These are phyloP conservation scores for Dynastes maya DNA, from an alignment of 2,888 invertebrate genomes.

Conservation along the genomic window DNA sequence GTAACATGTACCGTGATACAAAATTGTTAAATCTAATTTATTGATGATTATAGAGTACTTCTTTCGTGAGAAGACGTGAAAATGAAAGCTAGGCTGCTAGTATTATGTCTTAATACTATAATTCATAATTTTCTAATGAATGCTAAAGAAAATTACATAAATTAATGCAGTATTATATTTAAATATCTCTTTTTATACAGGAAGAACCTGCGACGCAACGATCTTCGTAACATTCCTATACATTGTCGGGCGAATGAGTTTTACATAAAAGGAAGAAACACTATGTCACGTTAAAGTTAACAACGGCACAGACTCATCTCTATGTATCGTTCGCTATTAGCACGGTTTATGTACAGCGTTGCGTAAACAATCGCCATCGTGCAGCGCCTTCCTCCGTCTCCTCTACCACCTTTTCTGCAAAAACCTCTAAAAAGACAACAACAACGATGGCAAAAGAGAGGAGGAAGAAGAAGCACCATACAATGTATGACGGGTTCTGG, in stretches of 20 bases:
- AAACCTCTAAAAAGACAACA: conserved; percentile 1
- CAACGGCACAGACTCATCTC: conserved; percentile 1
- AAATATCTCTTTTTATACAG: background rate
- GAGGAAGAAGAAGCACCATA: background rate
- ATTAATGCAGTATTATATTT: background rate
- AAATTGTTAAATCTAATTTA: no score
- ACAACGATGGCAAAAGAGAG: background rate
- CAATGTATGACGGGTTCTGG: conserved; percentile 10
- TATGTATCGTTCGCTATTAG: conserved; percentile 4
- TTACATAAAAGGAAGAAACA: conserved; percentile 1
- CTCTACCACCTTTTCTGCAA: background rate
- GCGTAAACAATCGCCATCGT: conserved; percentile 12
- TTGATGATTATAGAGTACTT: no score
- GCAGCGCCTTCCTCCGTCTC: background rate
- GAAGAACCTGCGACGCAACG: background rate
- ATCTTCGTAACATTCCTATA: background rate
- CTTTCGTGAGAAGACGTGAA: no score
- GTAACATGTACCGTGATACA: no score
- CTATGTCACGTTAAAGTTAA: background rate
- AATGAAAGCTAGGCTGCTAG: no score
- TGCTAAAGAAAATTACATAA: background rate
- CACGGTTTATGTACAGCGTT: conserved; percentile 7
- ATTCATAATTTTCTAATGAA: background rate
- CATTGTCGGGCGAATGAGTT: background rate
- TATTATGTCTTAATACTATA: no score